Evolutionary conservation across 2,888 invertebrate genomes (phyloP).

Genomic region (Dolichopus griseipennis): DNA sequence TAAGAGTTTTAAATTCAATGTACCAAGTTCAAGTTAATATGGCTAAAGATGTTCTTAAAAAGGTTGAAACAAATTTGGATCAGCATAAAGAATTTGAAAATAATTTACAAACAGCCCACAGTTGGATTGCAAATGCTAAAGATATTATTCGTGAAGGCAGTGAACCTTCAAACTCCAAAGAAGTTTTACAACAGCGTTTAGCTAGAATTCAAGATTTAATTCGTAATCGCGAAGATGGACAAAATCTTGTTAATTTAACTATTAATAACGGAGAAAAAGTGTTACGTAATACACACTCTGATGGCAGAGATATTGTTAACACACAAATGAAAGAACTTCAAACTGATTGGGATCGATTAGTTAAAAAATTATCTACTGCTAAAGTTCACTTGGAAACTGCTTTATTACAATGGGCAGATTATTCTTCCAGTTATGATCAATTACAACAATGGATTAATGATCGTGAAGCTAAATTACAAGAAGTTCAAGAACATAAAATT

Average conservation of each 20-base stretch:
- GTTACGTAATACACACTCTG: constrained; percentile 74
- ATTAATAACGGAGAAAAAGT: constrained; percentile 88
- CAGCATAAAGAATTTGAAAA: constrained; percentile 75
- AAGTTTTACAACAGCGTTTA: constrained; percentile 70
- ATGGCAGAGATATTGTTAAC: constrained; percentile 80
- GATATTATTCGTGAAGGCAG: constrained; percentile 71
- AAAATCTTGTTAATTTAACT: constrained; percentile 75
- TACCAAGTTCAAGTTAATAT: constrained; percentile 83
- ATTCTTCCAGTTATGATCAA: constrained; percentile 86
- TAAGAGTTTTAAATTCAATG: constrained; percentile 75
- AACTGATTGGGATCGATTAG: constrained; percentile 83
- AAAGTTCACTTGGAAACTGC: constrained; percentile 86
- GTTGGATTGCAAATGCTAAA: constrained; percentile 82
- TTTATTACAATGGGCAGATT: constrained; percentile 90
- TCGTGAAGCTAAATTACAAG: constrained; percentile 82
- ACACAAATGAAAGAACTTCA: constrained; percentile 81
- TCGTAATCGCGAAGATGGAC: constrained; percentile 75
- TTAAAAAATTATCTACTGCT: constrained; percentile 83
- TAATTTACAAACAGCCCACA: constrained; percentile 64
- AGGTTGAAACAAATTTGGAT: constrained; percentile 79
- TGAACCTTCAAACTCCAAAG: constrained; percentile 69
- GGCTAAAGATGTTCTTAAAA: constrained; percentile 81
- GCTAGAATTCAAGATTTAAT: constrained; percentile 72
- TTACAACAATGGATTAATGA: constrained; percentile 92
- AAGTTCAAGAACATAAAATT: constrained; percentile 78